Base-by-base conservation (phyloP, 2,113 vertebrate species). In the Pelusios castaneus region DNA sequence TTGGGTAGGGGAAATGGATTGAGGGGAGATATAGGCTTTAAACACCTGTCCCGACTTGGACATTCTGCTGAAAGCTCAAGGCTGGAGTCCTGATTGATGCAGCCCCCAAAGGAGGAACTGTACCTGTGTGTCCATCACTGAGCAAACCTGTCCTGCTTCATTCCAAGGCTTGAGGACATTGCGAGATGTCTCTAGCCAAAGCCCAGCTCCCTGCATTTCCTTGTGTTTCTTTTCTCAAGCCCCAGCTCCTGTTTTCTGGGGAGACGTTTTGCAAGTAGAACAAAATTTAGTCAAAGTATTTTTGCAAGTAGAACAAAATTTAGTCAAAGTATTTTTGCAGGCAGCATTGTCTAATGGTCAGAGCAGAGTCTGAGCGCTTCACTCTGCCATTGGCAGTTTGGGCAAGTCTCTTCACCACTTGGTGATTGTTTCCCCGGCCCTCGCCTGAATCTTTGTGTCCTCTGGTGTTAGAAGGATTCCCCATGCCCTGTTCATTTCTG, bases 51-150 rank as follows among this genome's bases (percentile, higher is more conserved):
- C 63, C 38, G 63, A 70, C n/a, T 38, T 70, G 63, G 34, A n/a
- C 21, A 70, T 34, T 38, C 19, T 21, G n/a, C 9, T 70, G 63
- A 70, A 25, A 27, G 73, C 16, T 67, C 34, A 67, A 67, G 63
- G 63, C 56, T 25, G 29, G 56, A 29, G 56, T 58, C 56, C 24
- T 29, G 11, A 29, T 10, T 29, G 29, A 24, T 29, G 56, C 56
- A 58, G 56, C 63, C n/a, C 63, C 31, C 3, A 19, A 67, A 67
- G 31, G n/a, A 38, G 17, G 70, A 70, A 25, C 17, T 29, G 75
- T 11, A 67, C n/a, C n/a, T 13, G 6, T 29, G 7, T 14, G 5
- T 11, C 6, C 14, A 6, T 29, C 8, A 10, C 13, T 47, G 2
- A 8, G 31, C 76, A 38, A 47, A 51, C 55, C 22, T n/a, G 34